Evolutionary conservation across 2,797 vertebrate species (phyloP).

Genomic region (Galaxias olidus): DNA sequence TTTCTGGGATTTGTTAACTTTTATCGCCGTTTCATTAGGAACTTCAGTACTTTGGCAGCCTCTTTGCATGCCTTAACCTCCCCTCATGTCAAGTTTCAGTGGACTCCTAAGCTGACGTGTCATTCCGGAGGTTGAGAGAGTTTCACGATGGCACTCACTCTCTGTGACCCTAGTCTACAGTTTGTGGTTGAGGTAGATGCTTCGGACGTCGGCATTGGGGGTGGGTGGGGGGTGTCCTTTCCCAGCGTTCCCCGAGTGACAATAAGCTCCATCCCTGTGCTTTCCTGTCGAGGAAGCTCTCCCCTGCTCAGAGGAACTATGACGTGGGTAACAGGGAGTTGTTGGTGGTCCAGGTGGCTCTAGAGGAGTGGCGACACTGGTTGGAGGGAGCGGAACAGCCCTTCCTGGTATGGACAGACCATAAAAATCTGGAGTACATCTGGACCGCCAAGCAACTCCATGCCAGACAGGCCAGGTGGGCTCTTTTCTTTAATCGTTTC

Average conservation of each 20-base stretch:
- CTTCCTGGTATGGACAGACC: slow-evolving; percentile 1
- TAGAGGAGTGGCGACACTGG: slow-evolving; percentile 8
- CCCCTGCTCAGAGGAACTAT: neutral
- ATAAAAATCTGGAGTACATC: slow-evolving; percentile 3
- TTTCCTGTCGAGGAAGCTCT: neutral
- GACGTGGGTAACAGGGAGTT: too few species aligned
- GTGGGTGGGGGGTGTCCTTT: neutral
- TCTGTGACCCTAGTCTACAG: neutral
- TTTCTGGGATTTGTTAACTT: neutral
- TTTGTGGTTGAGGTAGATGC: slow-evolving; percentile 1
- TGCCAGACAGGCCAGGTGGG: slow-evolving; percentile 13
- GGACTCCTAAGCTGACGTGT: neutral
- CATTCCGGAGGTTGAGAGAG: neutral
- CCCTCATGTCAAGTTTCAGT: neutral
- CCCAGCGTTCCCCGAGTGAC: neutral
- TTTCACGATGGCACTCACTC: neutral
- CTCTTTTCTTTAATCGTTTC: neutral
- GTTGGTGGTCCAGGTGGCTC: too few species aligned
- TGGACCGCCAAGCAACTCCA: slow-evolving; percentile 1
- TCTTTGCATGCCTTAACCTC: neutral
- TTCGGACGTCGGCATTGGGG: too few species aligned
- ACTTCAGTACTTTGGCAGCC: neutral
- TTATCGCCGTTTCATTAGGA: neutral
- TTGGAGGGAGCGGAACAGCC: slow-evolving; percentile 4
- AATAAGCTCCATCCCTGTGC: neutral